phyloP scores from a whole-genome alignment of 2,797 vertebrate species.

The Coregonus sp. region DNA sequence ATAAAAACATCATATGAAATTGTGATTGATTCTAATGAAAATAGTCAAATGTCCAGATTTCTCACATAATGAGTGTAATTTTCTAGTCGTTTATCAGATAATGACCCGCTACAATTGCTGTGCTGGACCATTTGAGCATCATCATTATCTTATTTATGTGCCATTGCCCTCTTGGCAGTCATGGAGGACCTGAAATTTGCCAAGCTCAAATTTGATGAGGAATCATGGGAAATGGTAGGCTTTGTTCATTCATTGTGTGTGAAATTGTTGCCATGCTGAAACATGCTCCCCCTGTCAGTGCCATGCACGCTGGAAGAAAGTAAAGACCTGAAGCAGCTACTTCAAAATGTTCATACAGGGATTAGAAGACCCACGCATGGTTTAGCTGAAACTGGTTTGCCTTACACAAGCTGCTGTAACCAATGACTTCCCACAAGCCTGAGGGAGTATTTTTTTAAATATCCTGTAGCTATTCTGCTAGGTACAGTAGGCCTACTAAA shows the following conservation, averaged over 20 bases:
- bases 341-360: slow-evolving; percentile 38
- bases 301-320: slow-evolving; percentile 3
- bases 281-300: not conserved
- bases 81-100: not conserved
- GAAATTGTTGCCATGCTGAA: slow-evolving; percentile 20
- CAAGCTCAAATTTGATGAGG: not conserved
- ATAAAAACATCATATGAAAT: not conserved
- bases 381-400: slow-evolving; percentile 10
- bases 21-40: not conserved
- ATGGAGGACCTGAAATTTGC: not conserved
- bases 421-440: not conserved
- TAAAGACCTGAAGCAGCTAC: slow-evolving; percentile 35
- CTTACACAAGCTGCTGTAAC: slow-evolving; percentile 12
- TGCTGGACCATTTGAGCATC: slow-evolving; percentile 7
- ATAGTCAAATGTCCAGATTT: no score
- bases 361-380: slow-evolving; percentile 26
- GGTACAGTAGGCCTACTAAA: not conserved
- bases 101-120: not conserved
- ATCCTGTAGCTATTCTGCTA: not conserved
- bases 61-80: not conserved
- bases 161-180: not conserved
- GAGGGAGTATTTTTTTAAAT: not conserved
- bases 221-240: not conserved
- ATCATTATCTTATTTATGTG: slow-evolving; percentile 7
- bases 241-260: slow-evolving; percentile 12